These are phyloP conservation scores for Diadumene lineata DNA, from an alignment of 92 coral and sea anemone genomes.

Conservation along the genomic window DNA sequence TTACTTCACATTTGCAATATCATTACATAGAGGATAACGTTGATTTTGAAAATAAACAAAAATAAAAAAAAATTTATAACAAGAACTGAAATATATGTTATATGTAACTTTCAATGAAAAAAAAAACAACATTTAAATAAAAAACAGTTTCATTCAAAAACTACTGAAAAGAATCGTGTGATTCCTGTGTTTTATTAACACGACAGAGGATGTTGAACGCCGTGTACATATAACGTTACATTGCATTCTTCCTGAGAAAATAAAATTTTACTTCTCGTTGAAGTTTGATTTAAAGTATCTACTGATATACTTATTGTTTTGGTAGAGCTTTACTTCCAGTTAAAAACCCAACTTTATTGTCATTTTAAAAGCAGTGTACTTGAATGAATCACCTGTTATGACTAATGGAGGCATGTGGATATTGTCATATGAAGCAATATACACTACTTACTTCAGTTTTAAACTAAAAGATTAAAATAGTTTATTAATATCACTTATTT, in stretches of 20 bases:
- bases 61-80: background rate
- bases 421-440: slow-evolving; percentile 3
- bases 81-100: background rate
- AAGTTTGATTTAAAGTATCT: background rate
- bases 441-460: background rate
- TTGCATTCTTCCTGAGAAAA: background rate
- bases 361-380: background rate
- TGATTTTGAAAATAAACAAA: background rate
- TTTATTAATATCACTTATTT: slow-evolving; percentile 24
- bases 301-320: background rate
- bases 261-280: background rate
- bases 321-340: background rate
- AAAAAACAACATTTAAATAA: background rate
- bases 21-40: background rate
- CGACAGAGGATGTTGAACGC: background rate
- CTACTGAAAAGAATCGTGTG: background rate
- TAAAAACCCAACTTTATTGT: too few species aligned
- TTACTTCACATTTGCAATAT: background rate
- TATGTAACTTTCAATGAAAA: background rate
- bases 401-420: background rate
- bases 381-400: background rate
- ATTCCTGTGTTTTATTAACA: background rate
- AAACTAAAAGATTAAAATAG: background rate
- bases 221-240: background rate
- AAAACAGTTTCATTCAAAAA: background rate